Evolutionary conservation across 2,797 vertebrate genomes (phyloP).

Genomic region (Clarias platycephalus): DNA sequence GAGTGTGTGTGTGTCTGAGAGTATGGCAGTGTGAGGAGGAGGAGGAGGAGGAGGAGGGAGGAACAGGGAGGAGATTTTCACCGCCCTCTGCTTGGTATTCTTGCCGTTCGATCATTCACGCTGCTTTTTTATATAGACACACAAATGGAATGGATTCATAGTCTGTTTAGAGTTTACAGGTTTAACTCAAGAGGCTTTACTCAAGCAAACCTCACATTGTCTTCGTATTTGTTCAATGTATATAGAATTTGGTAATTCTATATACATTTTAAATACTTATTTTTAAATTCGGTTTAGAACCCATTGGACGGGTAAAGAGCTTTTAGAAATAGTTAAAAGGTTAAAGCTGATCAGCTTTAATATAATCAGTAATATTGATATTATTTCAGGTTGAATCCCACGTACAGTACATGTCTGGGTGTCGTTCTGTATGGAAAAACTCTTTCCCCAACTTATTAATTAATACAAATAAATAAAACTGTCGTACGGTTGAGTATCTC

Average conservation of each 20-base stretch:
- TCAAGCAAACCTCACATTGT: no score
- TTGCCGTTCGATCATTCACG: constrained; percentile 7
- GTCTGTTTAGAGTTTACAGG: neutral
- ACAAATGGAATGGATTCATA: constrained; percentile 12
- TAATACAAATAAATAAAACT: no score
- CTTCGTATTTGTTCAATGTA: neutral
- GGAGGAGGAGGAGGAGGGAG: constrained; percentile 25
- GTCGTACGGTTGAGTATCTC: no score
- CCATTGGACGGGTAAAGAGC: no score
- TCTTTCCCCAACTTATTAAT: no score
- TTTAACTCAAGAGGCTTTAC: neutral
- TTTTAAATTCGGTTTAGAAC: neutral
- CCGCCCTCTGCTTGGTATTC: constrained; percentile 52
- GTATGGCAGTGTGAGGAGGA: neutral
- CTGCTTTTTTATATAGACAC: constrained; percentile 38
- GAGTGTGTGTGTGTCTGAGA: constrained; percentile 16
- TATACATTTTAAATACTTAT: neutral
- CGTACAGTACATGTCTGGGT: no score
- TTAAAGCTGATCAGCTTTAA: no score
- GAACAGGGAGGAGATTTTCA: constrained; percentile 37
- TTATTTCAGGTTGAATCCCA: no score
- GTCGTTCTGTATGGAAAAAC: no score
- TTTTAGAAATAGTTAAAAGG: no score
- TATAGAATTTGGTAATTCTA: no score
- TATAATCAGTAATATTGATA: no score